These are phyloP conservation scores for Lepus timidus DNA, from an alignment of 2,113 vertebrate species.

Conservation along the genomic window DNA sequence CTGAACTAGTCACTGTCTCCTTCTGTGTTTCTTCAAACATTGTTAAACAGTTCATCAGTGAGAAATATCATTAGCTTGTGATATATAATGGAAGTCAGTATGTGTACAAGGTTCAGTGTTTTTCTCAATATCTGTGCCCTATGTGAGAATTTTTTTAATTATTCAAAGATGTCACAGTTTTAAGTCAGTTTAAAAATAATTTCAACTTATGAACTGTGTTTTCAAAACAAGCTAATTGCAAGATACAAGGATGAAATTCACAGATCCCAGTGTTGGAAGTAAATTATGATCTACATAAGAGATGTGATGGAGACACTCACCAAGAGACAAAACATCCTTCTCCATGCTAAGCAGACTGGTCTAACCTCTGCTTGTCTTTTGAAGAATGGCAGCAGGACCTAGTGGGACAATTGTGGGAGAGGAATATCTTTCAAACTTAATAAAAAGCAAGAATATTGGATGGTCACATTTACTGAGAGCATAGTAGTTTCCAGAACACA, in stretches of 20 bases:
- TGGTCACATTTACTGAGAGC: background rate
- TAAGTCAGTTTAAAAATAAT: background rate
- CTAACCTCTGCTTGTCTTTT: background rate
- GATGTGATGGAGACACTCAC: background rate
- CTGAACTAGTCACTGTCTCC: background rate
- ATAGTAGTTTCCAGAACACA: background rate
- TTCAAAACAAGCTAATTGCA: background rate
- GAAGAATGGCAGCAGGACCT: background rate
- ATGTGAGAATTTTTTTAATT: background rate
- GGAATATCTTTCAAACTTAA: slow-evolving; percentile 1
- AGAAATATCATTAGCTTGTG: slow-evolving; percentile 2
- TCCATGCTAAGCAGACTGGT: background rate
- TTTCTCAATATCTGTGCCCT: background rate
- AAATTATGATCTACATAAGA: slow-evolving; percentile 3
- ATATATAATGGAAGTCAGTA: background rate
- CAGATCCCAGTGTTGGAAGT: background rate
- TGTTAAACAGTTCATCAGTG: background rate
- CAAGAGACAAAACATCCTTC: background rate
- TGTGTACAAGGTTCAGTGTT: background rate
- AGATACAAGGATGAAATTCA: background rate
- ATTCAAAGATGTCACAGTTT: background rate
- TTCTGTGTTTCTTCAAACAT: background rate
- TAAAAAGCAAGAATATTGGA: background rate
- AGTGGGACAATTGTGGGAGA: background rate
- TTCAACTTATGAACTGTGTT: background rate